A percentile compares a stretch with the other conserved stretches of the same genome.
Conservation (phyloP, 35 echinoderm and acorn worm genomes). For the Lytechinus variegatus region DNA sequence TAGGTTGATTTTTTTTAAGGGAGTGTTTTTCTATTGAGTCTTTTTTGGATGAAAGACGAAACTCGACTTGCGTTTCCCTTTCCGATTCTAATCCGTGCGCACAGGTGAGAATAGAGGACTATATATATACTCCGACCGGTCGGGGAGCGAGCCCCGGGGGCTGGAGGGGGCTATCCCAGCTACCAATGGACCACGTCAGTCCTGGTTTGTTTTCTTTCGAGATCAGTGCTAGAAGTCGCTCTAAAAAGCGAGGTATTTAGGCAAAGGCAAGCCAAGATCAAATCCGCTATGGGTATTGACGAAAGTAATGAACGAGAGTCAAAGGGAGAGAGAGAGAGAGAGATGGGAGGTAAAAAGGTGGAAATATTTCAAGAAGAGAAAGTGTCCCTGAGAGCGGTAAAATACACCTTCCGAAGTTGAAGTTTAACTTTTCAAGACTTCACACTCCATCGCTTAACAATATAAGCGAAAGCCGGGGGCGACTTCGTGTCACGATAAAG, state of each 20-base stretch:
- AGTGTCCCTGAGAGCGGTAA: not conserved
- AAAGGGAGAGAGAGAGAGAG: not conserved
- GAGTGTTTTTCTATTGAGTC: not conserved
- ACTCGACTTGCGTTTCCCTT: conserved; percentile 37
- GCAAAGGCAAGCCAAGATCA: conserved; percentile 26
- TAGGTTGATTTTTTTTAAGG: not conserved
- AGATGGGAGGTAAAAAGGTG: not conserved
- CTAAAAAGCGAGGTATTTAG: conserved; percentile 51
- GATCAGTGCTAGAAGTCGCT: conserved; percentile 39
- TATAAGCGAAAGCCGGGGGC: conserved; percentile 16
- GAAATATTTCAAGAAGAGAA: not conserved
- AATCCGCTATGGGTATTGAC: conserved; percentile 44
- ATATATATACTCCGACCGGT: not conserved
- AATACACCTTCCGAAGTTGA: not conserved
- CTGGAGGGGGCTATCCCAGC: conserved; percentile 39
- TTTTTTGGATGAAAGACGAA: conserved; percentile 20
- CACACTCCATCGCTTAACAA: conserved; percentile 37
- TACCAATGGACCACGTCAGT: conserved; percentile 24
- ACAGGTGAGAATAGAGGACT: conserved; percentile 25
- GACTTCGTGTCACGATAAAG: conserved; percentile 46
- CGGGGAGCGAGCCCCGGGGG: conserved; percentile 14
- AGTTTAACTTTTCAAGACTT: conserved; percentile 47
- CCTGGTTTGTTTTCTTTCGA: conserved; percentile 49
- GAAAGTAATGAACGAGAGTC: not conserved
- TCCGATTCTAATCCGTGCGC: not conserved